phyloP scores from a whole-genome alignment of 2,797 vertebrate species.

The Pipistrellus pipistrellus region DNA sequence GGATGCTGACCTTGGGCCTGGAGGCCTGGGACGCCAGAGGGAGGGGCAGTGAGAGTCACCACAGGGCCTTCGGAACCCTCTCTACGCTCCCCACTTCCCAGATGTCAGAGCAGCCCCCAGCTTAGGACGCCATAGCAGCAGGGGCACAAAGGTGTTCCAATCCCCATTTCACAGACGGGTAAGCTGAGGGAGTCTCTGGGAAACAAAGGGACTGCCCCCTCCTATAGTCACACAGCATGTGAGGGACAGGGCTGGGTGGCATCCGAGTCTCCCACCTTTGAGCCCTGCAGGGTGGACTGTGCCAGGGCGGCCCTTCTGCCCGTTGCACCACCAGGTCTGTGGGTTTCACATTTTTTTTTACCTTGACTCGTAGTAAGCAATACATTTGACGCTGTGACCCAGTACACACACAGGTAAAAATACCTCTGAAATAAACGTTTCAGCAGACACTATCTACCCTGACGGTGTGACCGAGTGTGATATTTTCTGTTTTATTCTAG shows the following conservation, averaged over 20 bases:
- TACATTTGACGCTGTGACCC: background rate
- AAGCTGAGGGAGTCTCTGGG: background rate
- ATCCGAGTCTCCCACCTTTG: fast-evolving
- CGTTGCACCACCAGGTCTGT: background rate
- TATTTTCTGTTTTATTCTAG: constrained; percentile 27
- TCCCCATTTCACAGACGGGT: background rate
- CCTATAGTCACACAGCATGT: background rate
- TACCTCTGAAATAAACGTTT: background rate
- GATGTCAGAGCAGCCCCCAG: background rate
- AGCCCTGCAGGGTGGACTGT: background rate
- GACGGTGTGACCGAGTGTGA: background rate
- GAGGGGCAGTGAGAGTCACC: background rate
- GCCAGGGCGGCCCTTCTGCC: background rate
- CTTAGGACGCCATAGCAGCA: background rate
- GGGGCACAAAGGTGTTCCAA: background rate
- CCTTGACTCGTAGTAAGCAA: background rate
- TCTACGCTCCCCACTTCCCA: background rate
- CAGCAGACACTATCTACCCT: background rate
- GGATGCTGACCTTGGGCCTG: constrained; percentile 97
- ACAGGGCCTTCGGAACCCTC: background rate
- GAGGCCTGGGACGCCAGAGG: constrained; percentile 91
- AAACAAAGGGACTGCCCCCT: background rate
- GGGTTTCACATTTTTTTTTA: constrained; percentile 47
- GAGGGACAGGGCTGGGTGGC: background rate
- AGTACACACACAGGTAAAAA: background rate